These are phyloP conservation scores for Bombus breviceps DNA, from an alignment of 1,140 invertebrate genomes.

Conservation along the genomic window DNA sequence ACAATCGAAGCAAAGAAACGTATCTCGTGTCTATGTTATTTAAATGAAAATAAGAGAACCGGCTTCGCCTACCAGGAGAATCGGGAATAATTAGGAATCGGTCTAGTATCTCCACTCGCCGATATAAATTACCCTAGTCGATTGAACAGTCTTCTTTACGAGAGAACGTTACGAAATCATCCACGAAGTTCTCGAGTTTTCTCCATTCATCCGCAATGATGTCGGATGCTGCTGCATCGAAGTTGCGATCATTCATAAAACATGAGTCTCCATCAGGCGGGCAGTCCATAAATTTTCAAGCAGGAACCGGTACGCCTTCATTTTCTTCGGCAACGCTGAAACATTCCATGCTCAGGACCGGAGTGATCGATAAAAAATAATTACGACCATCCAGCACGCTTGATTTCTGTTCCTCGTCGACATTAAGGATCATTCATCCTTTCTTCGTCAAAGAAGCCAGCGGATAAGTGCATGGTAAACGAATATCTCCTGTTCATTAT, in stretches of 20 bases:
- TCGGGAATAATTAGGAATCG: slow-evolving; percentile 5
- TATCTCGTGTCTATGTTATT: background rate
- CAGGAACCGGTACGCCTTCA: slow-evolving; percentile 63
- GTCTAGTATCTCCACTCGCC: slow-evolving; percentile 29
- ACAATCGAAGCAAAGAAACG: background rate
- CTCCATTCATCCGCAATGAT: slow-evolving; percentile 62
- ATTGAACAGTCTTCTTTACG: slow-evolving; percentile 52
- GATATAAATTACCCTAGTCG: slow-evolving; percentile 69
- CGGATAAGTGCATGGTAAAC: slow-evolving; percentile 59
- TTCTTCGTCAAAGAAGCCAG: slow-evolving; percentile 47
- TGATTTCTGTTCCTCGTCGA: slow-evolving; percentile 45
- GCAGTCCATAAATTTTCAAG: slow-evolving; percentile 77
- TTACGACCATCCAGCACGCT: slow-evolving; percentile 55
- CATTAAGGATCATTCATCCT: slow-evolving; percentile 55
- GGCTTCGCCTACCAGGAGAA: background rate
- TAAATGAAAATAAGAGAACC: slow-evolving; percentile 5
- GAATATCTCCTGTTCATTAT: slow-evolving; percentile 50
- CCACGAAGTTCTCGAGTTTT: slow-evolving; percentile 43
- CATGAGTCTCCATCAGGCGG: slow-evolving; percentile 76
- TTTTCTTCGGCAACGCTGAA: slow-evolving; percentile 65
- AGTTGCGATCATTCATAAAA: slow-evolving; percentile 78
- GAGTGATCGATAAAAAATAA: slow-evolving; percentile 75
- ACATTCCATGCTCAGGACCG: slow-evolving; percentile 43
- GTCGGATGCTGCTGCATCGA: slow-evolving; percentile 61
- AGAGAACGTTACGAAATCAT: slow-evolving; percentile 47